Conservation (phyloP, 2,113 vertebrate genomes). For the Cryptotis parvus region DNA sequence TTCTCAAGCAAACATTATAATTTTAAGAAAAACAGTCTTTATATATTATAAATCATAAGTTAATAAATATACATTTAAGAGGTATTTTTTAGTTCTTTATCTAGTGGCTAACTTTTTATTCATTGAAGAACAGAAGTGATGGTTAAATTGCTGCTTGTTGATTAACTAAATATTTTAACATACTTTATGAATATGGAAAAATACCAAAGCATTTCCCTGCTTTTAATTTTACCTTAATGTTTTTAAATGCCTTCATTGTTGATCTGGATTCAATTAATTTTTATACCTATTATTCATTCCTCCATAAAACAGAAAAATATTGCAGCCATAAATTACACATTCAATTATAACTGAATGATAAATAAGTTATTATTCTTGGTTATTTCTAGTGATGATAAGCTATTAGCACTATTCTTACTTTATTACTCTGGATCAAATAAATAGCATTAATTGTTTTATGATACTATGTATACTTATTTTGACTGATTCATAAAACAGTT, state of each 20-base stretch:
- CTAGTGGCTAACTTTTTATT: conserved; percentile 6
- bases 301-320: conserved; percentile 60
- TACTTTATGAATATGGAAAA: not conserved
- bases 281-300: conserved; percentile 69
- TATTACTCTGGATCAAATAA: conserved; percentile 20
- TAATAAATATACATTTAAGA: conserved; percentile 35
- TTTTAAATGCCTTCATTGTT: conserved; percentile 64
- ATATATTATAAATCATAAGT: not conserved
- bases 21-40: conserved; percentile 40
- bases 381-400: conserved; percentile 61
- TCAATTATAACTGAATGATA: conserved; percentile 60
- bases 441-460: conserved; percentile 70
- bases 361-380: conserved; percentile 55
- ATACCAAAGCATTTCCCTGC: not conserved
- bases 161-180: conserved; percentile 46
- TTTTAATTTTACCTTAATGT: not conserved
- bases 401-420: conserved; percentile 41
- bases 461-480: conserved; percentile 48
- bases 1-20: conserved; percentile 42
- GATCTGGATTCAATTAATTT: conserved; percentile 68
- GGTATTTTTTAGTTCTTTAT: not conserved
- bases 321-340: conserved; percentile 59
- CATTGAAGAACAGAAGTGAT: conserved; percentile 28
- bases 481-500: conserved; percentile 68
- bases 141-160: conserved; percentile 37